Percentiles rank a stretch among this genome's conserved stretches.
These are phyloP conservation scores for Pantherophis vulpinus DNA, from an alignment of 2,797 vertebrate genomes.

Conservation along the genomic window DNA sequence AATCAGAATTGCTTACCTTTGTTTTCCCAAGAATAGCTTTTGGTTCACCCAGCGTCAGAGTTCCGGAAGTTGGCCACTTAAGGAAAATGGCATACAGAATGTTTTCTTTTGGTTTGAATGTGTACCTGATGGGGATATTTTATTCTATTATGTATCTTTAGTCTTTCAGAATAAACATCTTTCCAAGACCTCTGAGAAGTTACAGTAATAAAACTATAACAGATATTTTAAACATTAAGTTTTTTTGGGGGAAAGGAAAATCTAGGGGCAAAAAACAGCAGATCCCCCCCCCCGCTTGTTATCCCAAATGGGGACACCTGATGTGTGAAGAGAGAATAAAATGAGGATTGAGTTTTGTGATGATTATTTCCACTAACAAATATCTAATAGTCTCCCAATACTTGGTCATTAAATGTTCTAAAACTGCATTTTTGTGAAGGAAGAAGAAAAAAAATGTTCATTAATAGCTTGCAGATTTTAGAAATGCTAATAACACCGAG, in stretches of 20 bases:
- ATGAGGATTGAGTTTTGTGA: neutral
- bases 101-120: conserved; percentile 74
- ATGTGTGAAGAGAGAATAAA: too few species aligned
- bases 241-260: neutral
- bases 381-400: neutral
- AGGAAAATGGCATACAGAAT: conserved; percentile 83
- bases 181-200: neutral
- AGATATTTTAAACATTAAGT: neutral
- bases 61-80: conserved; percentile 80
- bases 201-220: neutral
- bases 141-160: neutral
- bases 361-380: neutral
- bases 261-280: neutral
- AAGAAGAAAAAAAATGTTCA: neutral
- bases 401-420: neutral
- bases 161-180: neutral
- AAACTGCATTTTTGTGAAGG: neutral
- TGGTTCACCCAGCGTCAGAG: conserved; percentile 79
- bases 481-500: neutral
- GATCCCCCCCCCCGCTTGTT: too few species aligned
- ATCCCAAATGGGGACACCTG: neutral
- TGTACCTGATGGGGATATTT: conserved; percentile 82
- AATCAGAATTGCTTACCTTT: conserved; percentile 70
- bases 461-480: neutral
- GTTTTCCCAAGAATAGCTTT: conserved; percentile 67